These are phyloP conservation scores for Anneissia japonica DNA, from an alignment of 35 echinoderm and acorn worm species.

Conservation along the genomic window DNA sequence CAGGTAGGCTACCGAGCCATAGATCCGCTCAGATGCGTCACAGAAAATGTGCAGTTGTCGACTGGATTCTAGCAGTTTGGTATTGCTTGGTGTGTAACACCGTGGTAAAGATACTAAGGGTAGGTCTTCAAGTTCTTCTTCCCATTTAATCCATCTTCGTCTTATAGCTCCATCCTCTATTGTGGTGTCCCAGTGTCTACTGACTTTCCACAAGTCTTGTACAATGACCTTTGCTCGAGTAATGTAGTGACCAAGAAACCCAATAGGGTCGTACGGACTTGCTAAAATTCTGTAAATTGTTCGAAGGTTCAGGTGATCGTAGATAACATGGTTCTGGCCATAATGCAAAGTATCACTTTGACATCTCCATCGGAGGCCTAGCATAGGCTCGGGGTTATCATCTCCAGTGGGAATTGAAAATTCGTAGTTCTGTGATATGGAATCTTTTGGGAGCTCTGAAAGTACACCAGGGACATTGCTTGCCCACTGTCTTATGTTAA, in stretches of 20 bases:
- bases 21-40: background rate
- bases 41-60: background rate
- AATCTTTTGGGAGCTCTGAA: background rate
- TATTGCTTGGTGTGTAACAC: background rate
- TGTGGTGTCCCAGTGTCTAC: conserved; percentile 3
- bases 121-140: conserved; percentile 1
- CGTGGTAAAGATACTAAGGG: background rate
- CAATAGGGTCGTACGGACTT: conserved; percentile 12
- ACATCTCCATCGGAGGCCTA: conserved; percentile 11
- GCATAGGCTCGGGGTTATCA: conserved; percentile 14
- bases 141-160: conserved; percentile 2
- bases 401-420: background rate
- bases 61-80: background rate
- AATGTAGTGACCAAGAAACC: background rate
- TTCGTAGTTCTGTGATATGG: conserved; percentile 9
- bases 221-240: background rate
- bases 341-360: background rate
- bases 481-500: conserved; percentile 15
- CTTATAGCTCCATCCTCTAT: background rate
- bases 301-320: background rate
- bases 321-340: background rate
- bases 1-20: background rate
- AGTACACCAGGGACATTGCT: conserved; percentile 1
- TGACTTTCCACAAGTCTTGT: conserved; percentile 11
- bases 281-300: background rate